phyloP scores from a whole-genome alignment of 92 coral and sea anemone genomes.

The Zoanthus solanderi region DNA sequence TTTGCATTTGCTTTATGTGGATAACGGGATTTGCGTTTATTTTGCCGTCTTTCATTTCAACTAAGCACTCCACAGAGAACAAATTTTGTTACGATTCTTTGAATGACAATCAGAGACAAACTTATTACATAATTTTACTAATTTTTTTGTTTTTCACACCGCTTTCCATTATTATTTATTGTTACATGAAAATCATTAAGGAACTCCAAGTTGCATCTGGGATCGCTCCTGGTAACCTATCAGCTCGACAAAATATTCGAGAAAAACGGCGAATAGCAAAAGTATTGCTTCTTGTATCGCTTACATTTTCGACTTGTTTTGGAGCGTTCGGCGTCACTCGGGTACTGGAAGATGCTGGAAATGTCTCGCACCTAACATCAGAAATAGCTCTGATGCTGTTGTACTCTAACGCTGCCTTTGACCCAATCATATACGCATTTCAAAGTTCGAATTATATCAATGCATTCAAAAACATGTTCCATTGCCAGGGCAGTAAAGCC shows the following conservation, averaged over 20 bases:
- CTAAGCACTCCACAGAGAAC: constrained; percentile 32
- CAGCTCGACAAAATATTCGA: constrained; percentile 14
- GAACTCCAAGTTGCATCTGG: constrained; percentile 44
- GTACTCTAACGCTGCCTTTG: constrained; percentile 56
- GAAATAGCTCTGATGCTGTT: constrained; percentile 55
- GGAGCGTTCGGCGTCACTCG: constrained; percentile 61
- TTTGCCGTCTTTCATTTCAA: constrained; percentile 51
- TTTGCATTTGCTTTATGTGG: constrained; percentile 21
- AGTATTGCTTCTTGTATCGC: constrained; percentile 46
- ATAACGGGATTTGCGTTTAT: constrained; percentile 11
- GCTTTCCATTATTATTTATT: constrained; percentile 50
- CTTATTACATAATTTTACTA: constrained; percentile 37
- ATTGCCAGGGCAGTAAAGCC: background rate
- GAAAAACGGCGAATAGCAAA: constrained; percentile 51
- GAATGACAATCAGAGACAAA: constrained; percentile 3
- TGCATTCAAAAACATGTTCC: constrained; percentile 49
- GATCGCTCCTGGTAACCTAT: constrained; percentile 9
- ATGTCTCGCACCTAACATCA: background rate
- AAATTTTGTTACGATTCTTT: constrained; percentile 23
- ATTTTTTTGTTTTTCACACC: constrained; percentile 49
- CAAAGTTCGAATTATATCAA: constrained; percentile 67
- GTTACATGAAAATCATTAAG: constrained; percentile 55
- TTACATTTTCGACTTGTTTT: constrained; percentile 46
- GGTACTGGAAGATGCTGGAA: constrained; percentile 26
- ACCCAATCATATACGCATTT: constrained; percentile 64